Evolutionary conservation across 1,140 invertebrate species (phyloP).

Genomic region (Drosophila equinoxialis): DNA sequence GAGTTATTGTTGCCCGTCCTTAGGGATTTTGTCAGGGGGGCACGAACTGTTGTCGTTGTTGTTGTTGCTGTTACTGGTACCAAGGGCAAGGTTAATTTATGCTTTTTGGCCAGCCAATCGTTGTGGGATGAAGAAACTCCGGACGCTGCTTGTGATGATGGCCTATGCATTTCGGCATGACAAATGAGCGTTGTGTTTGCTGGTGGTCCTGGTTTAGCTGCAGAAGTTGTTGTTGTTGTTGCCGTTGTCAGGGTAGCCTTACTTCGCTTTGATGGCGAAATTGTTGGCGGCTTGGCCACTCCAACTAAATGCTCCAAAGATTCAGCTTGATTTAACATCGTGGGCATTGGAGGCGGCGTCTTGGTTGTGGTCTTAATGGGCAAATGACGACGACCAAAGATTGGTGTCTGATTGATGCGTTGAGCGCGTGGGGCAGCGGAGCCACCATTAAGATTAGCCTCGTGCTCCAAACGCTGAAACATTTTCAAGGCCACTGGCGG

Average conservation of each 20-base stretch:
- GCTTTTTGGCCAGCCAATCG: constrained; percentile 64
- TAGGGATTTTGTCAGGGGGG: constrained; percentile 20
- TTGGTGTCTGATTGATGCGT: constrained; percentile 81
- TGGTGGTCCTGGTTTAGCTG: background rate
- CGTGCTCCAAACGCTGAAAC: constrained; percentile 74
- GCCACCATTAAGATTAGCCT: constrained; percentile 47
- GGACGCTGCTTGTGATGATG: constrained; percentile 12
- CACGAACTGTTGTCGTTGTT: constrained; percentile 25
- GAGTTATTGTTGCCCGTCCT: constrained; percentile 26
- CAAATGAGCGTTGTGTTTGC: background rate
- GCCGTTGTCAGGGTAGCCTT: constrained; percentile 22
- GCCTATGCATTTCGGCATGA: constrained; percentile 27
- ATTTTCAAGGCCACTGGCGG: constrained; percentile 75
- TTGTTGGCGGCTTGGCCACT: constrained; percentile 19
- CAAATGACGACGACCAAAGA: constrained; percentile 65
- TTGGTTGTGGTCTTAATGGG: background rate
- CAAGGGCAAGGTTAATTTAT: constrained; percentile 51
- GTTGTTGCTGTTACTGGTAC: background rate
- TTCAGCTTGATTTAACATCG: constrained; percentile 57
- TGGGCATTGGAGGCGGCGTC: constrained; percentile 5
- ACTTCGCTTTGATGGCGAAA: constrained; percentile 47
- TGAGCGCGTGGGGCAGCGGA: constrained; percentile 38
- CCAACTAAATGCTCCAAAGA: constrained; percentile 65
- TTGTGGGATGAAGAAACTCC: background rate
- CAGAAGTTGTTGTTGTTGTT: background rate